Evolutionary conservation across 2,888 invertebrate species (phyloP), one percentile per base, ranked within the genome.

Genomic region (Cepaea hortensis): DNA sequence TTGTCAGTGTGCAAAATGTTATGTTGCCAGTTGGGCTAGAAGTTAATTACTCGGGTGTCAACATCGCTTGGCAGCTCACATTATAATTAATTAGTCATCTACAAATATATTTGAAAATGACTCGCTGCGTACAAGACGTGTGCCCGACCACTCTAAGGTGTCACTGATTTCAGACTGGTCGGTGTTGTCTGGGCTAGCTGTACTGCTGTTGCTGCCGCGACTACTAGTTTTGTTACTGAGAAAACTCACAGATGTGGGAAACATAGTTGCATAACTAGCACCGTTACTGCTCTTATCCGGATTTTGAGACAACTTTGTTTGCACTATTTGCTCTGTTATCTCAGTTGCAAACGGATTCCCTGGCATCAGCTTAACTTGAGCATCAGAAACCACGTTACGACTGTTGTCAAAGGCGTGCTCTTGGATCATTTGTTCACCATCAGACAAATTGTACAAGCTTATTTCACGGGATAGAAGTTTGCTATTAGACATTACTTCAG

Each of bases 81-180:
- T 35, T 35, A 35, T 35, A 35, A 35, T 55, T n/a, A 11, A 77
- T 55, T 7, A 77, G n/a, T 85, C 85, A 65, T 48, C 75, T 46
- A 81, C 23, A 81, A 81, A 85, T 89, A 92, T 91, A 81, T 92
- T 91, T 23, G 91, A 87, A 88, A 92, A 93, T 46, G 92, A 91
- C 35, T 91, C 92, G 9, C 91, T 89, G 11, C 91, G 85, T 11
- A 92, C 91, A 20, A 92, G 90, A 50, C 91, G 89, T 73, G 90
- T 89, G 13, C 92, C 92, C 20, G 93, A 92, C 92, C 92, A 92
- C 77, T 91, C 91, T 48, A 91, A 80, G 18, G 87, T 81, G 77
- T 89, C 90, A 48, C 87, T 86, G 9, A 85, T 70, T 81, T 87
- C 81, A 35, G 85, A 84, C 62, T 80, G 83, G 73, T 87, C 72